A percentile compares a stretch with the other conserved stretches of the same genome.
Evolutionary conservation across 2,113 vertebrate genomes (phyloP).

Genomic region (Lamprologus callipterus): DNA sequence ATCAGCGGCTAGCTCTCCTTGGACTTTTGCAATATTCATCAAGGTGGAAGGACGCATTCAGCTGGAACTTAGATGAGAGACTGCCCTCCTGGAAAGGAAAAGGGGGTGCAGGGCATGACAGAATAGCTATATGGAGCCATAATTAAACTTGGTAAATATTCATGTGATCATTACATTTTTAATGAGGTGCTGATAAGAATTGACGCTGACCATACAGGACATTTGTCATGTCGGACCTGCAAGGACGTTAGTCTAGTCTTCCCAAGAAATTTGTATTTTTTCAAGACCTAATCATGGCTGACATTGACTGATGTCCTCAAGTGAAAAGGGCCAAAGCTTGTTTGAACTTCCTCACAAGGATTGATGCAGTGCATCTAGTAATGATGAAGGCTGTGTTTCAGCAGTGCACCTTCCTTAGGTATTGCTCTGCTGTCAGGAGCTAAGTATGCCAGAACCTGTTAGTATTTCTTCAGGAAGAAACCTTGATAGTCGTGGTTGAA

Average conservation of each 20-base stretch:
- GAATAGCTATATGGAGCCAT: slow-evolving; percentile 39
- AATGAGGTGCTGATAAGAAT: slow-evolving; percentile 57
- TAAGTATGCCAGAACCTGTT: background rate
- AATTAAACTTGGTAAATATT: slow-evolving; percentile 72
- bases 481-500: background rate
- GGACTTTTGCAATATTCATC: slow-evolving; percentile 65
- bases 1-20: slow-evolving; percentile 22
- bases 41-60: slow-evolving; percentile 46
- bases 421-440: background rate
- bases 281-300: slow-evolving; percentile 48
- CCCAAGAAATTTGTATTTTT: slow-evolving; percentile 32
- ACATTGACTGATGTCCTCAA: slow-evolving; percentile 57
- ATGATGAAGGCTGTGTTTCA: slow-evolving; percentile 7
- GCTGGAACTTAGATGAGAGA: slow-evolving; percentile 18
- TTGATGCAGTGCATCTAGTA: background rate
- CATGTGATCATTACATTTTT: slow-evolving; percentile 70
- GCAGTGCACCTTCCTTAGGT: background rate
- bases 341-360: slow-evolving; percentile 29
- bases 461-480: background rate
- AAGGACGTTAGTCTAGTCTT: slow-evolving; percentile 44
- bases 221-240: slow-evolving; percentile 46
- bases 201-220: slow-evolving; percentile 53
- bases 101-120: background rate
- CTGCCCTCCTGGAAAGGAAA: slow-evolving; percentile 32
- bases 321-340: slow-evolving; percentile 5